Base-by-base conservation (phyloP, 2,797 vertebrate genomes). In the Chelonia mydas region DNA sequence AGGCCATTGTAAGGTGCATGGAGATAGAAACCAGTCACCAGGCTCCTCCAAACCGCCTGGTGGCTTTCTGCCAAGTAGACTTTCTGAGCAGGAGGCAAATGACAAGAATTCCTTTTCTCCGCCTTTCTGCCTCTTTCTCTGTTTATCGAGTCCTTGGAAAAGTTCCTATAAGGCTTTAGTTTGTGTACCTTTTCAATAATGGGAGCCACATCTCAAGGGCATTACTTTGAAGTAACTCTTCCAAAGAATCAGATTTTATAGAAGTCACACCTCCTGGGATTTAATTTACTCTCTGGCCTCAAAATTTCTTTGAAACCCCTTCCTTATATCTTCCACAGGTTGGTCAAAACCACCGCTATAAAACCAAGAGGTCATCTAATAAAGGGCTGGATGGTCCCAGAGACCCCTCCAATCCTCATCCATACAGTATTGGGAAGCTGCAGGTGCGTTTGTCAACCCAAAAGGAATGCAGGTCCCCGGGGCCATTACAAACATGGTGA, bases 351-450 rank as follows among this genome's bases (percentile, higher is more conserved):
- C 13, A 15, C 0, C 0, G 5, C 31, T 65, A 6, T 41, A 54
- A 92, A 88, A 87, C 3, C 31, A 57, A 83, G 85, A 47, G 25
- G 3, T 17, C 74, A 50, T 65, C 83, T 96, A 90, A 94, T 84
- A 27, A 0, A 88, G 90, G 90, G 90, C 72, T 84, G 85, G 41
- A 74, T 96, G 8, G 83, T 27, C 7, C 27, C 27, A 82, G 87
- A 89, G 89, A 80, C 33, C 90, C 65, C 79, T 93, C 93, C 85
- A 91, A 45, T 65, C 1, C 90, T 92, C 9, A 4, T 47, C 93
- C 86, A 53, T 65, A 77, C 10, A 1, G 81, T 84, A 50, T 1
- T 16, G 33, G 83, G 83, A 90, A 94, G 5, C 84, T 91, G 84
- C 27, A 25, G 88, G 86, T 55, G 27, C 65, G 84, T 93, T 91